Evolutionary conservation across 2,113 vertebrate species (phyloP).

Genomic region (Andinoacara biseriatus): DNA sequence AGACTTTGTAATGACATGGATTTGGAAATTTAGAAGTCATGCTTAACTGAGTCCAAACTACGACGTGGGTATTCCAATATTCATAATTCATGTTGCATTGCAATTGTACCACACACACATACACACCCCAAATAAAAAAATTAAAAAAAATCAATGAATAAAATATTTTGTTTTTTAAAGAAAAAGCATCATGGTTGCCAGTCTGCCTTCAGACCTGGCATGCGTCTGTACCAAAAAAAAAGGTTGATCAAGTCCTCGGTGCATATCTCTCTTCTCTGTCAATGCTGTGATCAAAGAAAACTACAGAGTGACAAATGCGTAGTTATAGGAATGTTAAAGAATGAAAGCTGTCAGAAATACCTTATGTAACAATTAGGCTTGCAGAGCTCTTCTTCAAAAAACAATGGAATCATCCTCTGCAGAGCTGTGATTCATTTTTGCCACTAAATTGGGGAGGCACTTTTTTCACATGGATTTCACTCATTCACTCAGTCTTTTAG

Average conservation of each 20-base stretch:
- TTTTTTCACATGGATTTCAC: no score
- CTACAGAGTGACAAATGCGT: no score
- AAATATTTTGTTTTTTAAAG: background rate
- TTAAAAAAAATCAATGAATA: background rate
- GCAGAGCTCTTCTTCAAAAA: background rate
- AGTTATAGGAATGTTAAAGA: no score
- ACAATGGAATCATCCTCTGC: no score
- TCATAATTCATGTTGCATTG: conserved; percentile 34
- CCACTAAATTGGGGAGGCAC: no score
- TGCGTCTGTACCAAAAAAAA: background rate
- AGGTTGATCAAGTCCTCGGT: background rate
- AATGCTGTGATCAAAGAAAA: background rate
- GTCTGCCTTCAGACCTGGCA: background rate
- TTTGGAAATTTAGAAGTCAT: conserved; percentile 54
- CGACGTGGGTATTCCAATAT: conserved; percentile 24
- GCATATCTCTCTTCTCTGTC: background rate
- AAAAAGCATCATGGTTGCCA: background rate
- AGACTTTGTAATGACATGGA: conserved; percentile 52
- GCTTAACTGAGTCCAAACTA: conserved; percentile 36
- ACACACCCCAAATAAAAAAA: background rate
- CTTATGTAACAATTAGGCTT: background rate
- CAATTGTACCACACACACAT: conserved; percentile 11
- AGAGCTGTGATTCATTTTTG: no score
- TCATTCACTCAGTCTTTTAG: no score
- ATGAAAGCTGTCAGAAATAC: background rate